Percentiles rank a stretch among this genome's conserved stretches.
These are phyloP conservation scores for Porphyrio hochstetteri DNA, from an alignment of 2,113 vertebrate species.

Conservation along the genomic window DNA sequence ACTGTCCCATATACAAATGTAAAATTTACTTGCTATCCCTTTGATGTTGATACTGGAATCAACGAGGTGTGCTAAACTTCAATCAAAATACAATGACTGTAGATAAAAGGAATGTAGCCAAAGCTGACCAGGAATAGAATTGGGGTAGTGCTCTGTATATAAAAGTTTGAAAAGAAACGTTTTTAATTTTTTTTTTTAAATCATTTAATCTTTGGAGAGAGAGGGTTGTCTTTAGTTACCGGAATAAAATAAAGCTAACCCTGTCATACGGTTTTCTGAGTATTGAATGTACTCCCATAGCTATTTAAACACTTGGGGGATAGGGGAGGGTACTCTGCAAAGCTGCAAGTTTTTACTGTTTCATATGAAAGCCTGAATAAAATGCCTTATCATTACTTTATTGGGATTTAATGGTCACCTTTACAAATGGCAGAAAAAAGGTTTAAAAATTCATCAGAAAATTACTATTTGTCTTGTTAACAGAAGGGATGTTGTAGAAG, in stretches of 20 bases:
- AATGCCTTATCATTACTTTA: background rate
- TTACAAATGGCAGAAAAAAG: background rate
- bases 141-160: background rate
- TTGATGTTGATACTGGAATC: background rate
- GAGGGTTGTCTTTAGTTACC: background rate
- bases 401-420: background rate
- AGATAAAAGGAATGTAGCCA: background rate
- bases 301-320: background rate
- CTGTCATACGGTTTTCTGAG: background rate
- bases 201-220: background rate
- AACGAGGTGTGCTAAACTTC: background rate
- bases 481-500: background rate
- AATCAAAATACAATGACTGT: background rate
- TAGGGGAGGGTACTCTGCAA: background rate
- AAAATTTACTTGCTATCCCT: background rate
- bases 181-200: background rate
- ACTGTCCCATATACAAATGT: background rate
- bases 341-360: background rate
- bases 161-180: background rate
- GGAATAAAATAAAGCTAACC: background rate
- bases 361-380: background rate
- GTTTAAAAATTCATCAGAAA: background rate
- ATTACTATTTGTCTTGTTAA: background rate
- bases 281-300: background rate
- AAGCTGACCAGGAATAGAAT: background rate